Evolutionary conservation across 2,888 invertebrate genomes (phyloP), one percentile per base, ranked within the genome.

Genomic region (Ochropleura leucogaster): DNA sequence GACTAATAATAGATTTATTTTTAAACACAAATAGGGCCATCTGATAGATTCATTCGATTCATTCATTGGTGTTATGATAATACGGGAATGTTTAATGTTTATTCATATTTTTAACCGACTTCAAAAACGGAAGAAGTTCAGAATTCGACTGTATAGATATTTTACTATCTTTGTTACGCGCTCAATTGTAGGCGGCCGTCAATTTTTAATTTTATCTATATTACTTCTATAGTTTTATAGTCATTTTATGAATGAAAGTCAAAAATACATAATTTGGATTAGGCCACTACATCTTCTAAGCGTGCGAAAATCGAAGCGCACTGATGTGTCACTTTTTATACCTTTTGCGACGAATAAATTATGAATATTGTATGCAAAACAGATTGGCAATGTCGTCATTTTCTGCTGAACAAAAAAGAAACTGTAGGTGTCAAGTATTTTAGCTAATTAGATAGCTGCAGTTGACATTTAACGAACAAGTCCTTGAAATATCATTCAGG

Each of bases 1-100:
- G 69, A 66, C 86, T 89, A 89, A 79, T 83, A 84, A 86, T 90
- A 90, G 81, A 69, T 60, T 76, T 82, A 84, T 85, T 85, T 85
- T 80, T 76, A 75, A 84, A 81, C 72, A 83, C 72, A 83, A 85
- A 85, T 83, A 79, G 80, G 81, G 70, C 68, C 68, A 46, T 68
- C 65, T 80, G 83, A 87, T 88, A 81, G 84, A 87, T 88, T 77
- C 78, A 84, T 83, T 69, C 73, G 79, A 74, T 79, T 40, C 72
- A 78, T 83, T 77, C 74, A 82, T 71, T 74, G 57, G 51, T 72
- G 66, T 69, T 80, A 71, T 87, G 73, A 71, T 67, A 49, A 55
- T 59, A 51, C 0, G 49, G 60, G 60, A 60, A 68, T 70, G 57
- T 66, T 55, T 40, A 47, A 74, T 78, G 74, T 59, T 81, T 74